Evolutionary conservation across 2,888 invertebrate genomes (phyloP).

Genomic region (Onchidella celtica): DNA sequence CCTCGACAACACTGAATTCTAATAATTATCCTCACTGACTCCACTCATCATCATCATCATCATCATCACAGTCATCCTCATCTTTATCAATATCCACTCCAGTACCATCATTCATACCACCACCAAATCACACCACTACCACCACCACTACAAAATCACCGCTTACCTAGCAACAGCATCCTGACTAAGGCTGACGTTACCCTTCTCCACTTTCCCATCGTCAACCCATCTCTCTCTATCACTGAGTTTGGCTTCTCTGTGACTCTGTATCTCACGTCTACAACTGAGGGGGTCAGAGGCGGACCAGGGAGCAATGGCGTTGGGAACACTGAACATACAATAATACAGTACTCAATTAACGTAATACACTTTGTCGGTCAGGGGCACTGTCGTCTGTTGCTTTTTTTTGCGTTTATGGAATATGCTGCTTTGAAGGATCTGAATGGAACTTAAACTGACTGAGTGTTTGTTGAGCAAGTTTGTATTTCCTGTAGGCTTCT

Average conservation of each 20-base stretch:
- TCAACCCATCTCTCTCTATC: constrained; percentile 18
- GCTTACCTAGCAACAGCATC: constrained; percentile 37
- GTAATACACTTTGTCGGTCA: too few relatives aligned
- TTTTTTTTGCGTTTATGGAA: background rate
- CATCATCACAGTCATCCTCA: background rate
- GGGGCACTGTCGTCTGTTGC: background rate
- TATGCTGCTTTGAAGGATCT: background rate
- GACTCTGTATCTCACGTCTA: background rate
- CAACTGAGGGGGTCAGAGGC: background rate
- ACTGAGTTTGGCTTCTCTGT: background rate
- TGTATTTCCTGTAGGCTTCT: too few relatives aligned
- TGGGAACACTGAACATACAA: background rate
- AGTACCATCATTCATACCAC: background rate
- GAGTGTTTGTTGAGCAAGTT: too few relatives aligned
- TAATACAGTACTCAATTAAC: too few relatives aligned
- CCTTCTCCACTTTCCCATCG: background rate
- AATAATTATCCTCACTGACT: too few relatives aligned
- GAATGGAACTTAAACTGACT: too few relatives aligned
- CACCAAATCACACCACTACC: background rate
- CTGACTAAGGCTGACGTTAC: background rate
- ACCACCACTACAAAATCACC: background rate
- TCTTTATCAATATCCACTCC: background rate
- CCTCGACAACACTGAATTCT: too few relatives aligned
- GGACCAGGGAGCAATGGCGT: background rate
- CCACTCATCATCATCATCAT: background rate